phyloP scores from a whole-genome alignment of 2,888 invertebrate species.

The Platycnemis pennipes region DNA sequence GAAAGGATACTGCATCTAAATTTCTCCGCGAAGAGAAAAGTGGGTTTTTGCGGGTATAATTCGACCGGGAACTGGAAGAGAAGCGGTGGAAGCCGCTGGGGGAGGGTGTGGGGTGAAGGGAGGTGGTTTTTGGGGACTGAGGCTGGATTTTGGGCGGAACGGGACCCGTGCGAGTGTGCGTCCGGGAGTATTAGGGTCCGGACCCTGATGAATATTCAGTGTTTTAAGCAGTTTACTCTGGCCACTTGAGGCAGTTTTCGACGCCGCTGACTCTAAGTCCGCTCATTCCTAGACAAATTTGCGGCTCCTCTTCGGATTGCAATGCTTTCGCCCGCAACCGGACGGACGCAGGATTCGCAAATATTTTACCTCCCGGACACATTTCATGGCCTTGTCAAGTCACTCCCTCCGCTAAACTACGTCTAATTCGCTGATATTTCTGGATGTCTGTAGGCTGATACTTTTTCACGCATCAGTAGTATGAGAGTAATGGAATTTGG shows the following conservation, averaged over 20 bases:
- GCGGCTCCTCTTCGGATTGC: slow-evolving; percentile 45
- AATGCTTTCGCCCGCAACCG: neutral
- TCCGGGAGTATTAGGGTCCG: neutral
- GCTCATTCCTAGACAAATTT: slow-evolving; percentile 64
- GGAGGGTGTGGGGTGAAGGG: neutral
- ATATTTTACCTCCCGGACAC: slow-evolving; percentile 41
- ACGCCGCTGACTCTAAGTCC: slow-evolving; percentile 40
- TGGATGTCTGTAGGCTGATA: neutral
- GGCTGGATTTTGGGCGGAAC: neutral
- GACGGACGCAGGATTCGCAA: neutral
- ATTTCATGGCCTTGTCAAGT: neutral
- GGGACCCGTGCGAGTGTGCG: neutral
- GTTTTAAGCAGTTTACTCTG: slow-evolving; percentile 64
- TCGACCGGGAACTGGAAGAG: neutral
- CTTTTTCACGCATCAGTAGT: neutral
- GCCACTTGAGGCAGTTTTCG: slow-evolving; percentile 49
- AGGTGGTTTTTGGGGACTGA: neutral
- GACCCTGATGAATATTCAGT: slow-evolving; percentile 66
- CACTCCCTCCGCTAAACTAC: neutral
- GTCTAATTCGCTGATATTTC: neutral
- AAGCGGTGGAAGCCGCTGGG: neutral
- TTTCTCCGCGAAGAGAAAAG: neutral
- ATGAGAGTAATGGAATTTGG: too few species aligned
- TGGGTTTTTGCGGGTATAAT: slow-evolving; percentile 33
- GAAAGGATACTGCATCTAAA: slow-evolving; percentile 41